These are phyloP conservation scores for Andrena dorsata DNA, from an alignment of 2,888 invertebrate genomes.

Conservation along the genomic window DNA sequence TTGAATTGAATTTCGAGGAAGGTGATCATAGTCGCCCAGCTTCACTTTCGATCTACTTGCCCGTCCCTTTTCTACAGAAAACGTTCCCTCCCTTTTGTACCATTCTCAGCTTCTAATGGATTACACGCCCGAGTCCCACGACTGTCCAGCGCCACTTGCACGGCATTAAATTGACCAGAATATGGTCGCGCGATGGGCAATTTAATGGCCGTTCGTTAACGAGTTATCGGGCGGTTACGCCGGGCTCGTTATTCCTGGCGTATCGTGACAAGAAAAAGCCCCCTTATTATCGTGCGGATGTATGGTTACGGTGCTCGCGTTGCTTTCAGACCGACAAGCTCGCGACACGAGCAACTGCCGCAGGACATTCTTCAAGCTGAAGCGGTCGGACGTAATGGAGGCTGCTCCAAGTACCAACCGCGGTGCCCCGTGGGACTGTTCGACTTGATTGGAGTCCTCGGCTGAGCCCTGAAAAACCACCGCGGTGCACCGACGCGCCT, in stretches of 20 bases:
- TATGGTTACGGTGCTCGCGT: neutral
- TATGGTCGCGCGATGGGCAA: neutral
- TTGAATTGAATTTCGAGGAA: neutral
- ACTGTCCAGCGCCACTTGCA: neutral
- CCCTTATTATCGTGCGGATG: conserved; percentile 46
- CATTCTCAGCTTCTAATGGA: too few species aligned
- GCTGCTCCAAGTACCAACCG: conserved; percentile 86
- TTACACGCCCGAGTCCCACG: too few species aligned
- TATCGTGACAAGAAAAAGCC: conserved; percentile 20
- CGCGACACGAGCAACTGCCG: conserved; percentile 86
- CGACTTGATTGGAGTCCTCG: conserved; percentile 86
- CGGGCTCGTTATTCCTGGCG: conserved; percentile 29
- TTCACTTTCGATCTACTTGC: too few species aligned
- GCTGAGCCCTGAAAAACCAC: conserved; percentile 76
- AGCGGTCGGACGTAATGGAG: conserved; percentile 85
- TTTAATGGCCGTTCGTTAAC: conserved; percentile 44
- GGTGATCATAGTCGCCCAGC: too few species aligned
- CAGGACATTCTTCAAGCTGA: conserved; percentile 87
- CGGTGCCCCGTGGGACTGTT: conserved; percentile 87
- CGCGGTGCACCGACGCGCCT: conserved; percentile 45
- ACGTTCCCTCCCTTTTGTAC: too few species aligned
- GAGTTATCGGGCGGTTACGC: conserved; percentile 23
- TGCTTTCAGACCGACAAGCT: conserved; percentile 87
- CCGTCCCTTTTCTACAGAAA: too few species aligned
- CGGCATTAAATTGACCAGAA: conserved; percentile 40